Base-by-base conservation (phyloP, 2,888 invertebrate species). In the Cheilosia soror region DNA sequence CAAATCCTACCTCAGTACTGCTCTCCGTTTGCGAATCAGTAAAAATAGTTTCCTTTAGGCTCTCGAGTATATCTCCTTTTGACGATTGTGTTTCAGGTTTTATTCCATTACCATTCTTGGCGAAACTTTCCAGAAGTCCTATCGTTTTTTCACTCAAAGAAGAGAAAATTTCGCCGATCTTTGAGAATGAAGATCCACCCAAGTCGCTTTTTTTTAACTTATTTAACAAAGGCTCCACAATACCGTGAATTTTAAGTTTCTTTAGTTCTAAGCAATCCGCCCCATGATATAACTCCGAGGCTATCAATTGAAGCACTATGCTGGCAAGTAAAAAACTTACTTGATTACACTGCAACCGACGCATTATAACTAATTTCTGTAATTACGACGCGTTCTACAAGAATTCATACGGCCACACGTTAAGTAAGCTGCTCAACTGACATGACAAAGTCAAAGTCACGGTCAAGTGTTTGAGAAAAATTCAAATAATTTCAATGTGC, bases 341-440 rank as follows among this genome's bases (percentile, higher is more conserved):
- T 53, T 63, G 44, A 42, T 40, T 37, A 42, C 44, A 5, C 44
- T 15, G 44, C 57, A 57, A 75, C 37, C 57, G 57, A 65, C 75
- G 47, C 75, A 75, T 75, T 51, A 6, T 62, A 13, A 75, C 75
- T 63, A 75, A 65, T 27, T 40, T 29, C n/a, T 31, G 11, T 9
- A 33, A 9, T 33, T 37, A 31, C 27, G 25, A 6, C 15, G 33
- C 33, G 6, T 13, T 37, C 25, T 51, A 13, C 47, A 53, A 31
- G 31, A 68, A 40, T 42, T 68, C 20, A 3, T 44, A 5, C 4
- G 13, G 31, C 4, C 20, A 20, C 20, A 20, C 7, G 15, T 47
- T 47, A 47, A 20, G 47, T 20, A 47, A 7, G 7, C 4, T 7
- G 7, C 3, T n/a, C 15, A 15, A n/a, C 15, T 44, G 11, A 29